Conservation (phyloP, 2,113 vertebrate genomes). For the Pelvicachromis taeniatus region DNA sequence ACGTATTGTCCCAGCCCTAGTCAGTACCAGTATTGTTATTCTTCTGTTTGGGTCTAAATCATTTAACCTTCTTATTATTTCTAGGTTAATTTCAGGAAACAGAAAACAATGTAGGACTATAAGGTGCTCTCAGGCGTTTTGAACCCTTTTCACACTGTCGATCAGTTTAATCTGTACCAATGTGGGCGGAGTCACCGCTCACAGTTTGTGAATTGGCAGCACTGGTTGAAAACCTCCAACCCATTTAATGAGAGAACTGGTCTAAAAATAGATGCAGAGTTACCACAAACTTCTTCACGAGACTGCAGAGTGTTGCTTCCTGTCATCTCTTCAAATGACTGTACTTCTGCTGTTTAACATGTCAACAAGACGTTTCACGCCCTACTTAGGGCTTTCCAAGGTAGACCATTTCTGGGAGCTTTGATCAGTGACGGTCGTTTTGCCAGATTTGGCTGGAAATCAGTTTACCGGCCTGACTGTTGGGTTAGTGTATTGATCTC, state of each 20-base stretch:
- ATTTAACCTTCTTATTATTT: background rate
- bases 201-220: background rate
- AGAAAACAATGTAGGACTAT: background rate
- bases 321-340: background rate
- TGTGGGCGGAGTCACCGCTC: background rate
- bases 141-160: background rate
- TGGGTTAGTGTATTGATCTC: background rate
- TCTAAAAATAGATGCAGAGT: background rate
- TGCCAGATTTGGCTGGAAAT: background rate
- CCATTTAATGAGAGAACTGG: background rate
- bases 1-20: too few relatives aligned
- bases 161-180: background rate
- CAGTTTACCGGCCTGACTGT: background rate
- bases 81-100: background rate
- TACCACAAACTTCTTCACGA: background rate
- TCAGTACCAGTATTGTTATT: fast-evolving
- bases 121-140: background rate
- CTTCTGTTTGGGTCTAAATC: background rate
- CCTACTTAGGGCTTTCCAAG: background rate
- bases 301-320: background rate
- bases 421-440: fast-evolving
- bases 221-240: background rate
- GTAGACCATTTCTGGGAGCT: background rate
- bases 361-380: background rate
- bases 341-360: background rate